These are phyloP conservation scores for Oncorhynchus tshawytscha DNA, from an alignment of 2,113 vertebrate genomes.

Conservation along the genomic window DNA sequence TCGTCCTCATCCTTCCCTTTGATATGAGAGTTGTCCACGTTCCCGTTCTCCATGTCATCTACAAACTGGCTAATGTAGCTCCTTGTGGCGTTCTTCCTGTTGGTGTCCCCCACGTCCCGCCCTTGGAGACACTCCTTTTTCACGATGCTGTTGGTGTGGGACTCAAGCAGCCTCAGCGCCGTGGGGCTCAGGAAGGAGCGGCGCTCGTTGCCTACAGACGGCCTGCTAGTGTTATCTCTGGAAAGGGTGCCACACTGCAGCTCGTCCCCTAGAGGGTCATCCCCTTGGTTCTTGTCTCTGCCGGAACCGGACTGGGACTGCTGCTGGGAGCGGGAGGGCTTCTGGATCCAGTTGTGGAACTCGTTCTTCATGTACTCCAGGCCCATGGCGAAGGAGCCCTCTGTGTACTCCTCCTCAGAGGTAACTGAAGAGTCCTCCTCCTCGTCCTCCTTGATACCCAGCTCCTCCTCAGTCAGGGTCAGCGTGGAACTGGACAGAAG, in stretches of 20 bases:
- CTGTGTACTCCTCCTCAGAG: conserved; percentile 72
- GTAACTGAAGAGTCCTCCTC: conserved; percentile 83
- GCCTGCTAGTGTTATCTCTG: conserved; percentile 45
- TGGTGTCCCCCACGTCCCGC: conserved; percentile 40
- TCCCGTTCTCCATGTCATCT: conserved; percentile 95
- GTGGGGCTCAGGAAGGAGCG: conserved; percentile 71
- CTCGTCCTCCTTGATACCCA: conserved; percentile 86
- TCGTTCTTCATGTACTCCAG: conserved; percentile 92
- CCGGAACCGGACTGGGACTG: conserved; percentile 48
- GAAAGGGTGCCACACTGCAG: conserved; percentile 75
- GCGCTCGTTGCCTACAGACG: conserved; percentile 58
- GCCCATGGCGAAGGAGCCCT: conserved; percentile 82
- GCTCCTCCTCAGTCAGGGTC: conserved; percentile 95
- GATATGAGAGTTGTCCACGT: conserved; percentile 76
- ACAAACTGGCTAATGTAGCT: conserved; percentile 76
- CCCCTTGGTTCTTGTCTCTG: conserved; percentile 67
- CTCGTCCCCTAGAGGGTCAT: conserved; percentile 77
- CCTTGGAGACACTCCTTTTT: neutral
- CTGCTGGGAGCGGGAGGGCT: conserved; percentile 58
- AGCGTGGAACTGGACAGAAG: conserved; percentile 96
- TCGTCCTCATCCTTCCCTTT: conserved; percentile 65
- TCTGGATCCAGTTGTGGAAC: conserved; percentile 85
- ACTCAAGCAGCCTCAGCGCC: conserved; percentile 71
- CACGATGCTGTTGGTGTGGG: conserved; percentile 67
- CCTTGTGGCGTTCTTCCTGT: conserved; percentile 63